phyloP scores from a whole-genome alignment of 2,797 vertebrate genomes.

The Cynopterus sphinx region DNA sequence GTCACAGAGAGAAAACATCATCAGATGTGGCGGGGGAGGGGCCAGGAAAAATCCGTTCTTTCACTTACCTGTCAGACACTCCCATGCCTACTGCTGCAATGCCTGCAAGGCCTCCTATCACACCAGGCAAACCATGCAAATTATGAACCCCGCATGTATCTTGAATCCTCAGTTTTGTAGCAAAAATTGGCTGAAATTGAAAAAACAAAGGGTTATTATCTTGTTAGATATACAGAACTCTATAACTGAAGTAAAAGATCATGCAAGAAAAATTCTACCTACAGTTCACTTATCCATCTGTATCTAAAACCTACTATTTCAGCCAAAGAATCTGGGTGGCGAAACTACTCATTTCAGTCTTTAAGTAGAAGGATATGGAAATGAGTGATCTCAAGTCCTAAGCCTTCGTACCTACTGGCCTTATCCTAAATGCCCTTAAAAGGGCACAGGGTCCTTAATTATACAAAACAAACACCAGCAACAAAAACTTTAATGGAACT shows the following conservation, averaged over 20 bases:
- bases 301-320: neutral
- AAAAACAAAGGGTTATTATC: neutral
- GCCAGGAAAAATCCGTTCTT: accelerated
- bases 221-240: neutral
- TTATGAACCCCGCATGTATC: constrained; percentile 99
- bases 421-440: neutral
- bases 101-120: constrained; percentile 93
- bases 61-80: constrained; percentile 62
- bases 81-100: constrained; percentile 87
- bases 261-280: neutral
- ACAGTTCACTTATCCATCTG: neutral
- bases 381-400: neutral
- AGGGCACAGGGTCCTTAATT: neutral
- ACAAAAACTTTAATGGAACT: neutral
- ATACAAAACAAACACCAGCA: neutral
- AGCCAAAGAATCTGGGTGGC: neutral
- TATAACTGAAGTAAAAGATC: neutral
- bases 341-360: neutral
- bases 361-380: neutral
- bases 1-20: neutral
- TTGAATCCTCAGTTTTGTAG: constrained; percentile 91
- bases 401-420: neutral
- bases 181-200: constrained; percentile 90
- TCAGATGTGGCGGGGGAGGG: accelerated
- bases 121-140: constrained; percentile 96